phyloP scores from a whole-genome alignment of 2,888 invertebrate species.

The Drosophila multiciliata region DNA sequence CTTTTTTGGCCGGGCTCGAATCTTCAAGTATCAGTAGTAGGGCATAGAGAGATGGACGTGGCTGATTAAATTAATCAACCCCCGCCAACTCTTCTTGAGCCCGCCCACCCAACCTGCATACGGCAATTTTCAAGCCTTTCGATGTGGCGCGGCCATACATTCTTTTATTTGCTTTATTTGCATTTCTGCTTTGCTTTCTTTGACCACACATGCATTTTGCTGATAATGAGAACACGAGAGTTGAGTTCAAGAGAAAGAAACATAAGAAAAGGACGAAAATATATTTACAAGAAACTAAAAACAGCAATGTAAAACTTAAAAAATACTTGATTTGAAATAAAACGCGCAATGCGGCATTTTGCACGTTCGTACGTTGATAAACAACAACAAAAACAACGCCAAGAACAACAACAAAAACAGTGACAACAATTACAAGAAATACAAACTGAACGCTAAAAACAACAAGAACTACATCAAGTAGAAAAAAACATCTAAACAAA shows the following conservation, averaged over 20 bases:
- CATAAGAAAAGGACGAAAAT: conserved; percentile 10
- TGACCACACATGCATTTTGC: conserved; percentile 57
- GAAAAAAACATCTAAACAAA: conserved; percentile 36
- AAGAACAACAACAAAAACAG: conserved; percentile 28
- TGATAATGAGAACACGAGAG: conserved; percentile 34
- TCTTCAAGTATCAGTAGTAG: conserved; percentile 1
- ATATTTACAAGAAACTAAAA: conserved; percentile 12
- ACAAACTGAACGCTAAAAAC: conserved; percentile 46
- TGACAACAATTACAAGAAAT: conserved; percentile 21
- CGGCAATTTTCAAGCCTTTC: conserved; percentile 23
- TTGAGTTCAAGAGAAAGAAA: conserved; percentile 18
- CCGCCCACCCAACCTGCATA: neutral
- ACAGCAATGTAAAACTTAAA: conserved; percentile 24
- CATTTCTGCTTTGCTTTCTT: conserved; percentile 71
- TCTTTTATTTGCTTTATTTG: conserved; percentile 80
- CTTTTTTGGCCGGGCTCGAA: conserved; percentile 17
- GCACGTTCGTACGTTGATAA: conserved; percentile 57
- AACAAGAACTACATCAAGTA: conserved; percentile 39
- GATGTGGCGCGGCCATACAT: conserved; percentile 55
- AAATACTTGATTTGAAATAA: conserved; percentile 51
- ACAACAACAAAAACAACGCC: conserved; percentile 24
- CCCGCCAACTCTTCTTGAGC: neutral
- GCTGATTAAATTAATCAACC: conserved; percentile 2
- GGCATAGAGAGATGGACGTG: neutral
- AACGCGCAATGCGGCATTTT: conserved; percentile 73